Base-by-base conservation (phyloP, 1,140 invertebrate genomes). In the Zaprionus tsacasi region DNA sequence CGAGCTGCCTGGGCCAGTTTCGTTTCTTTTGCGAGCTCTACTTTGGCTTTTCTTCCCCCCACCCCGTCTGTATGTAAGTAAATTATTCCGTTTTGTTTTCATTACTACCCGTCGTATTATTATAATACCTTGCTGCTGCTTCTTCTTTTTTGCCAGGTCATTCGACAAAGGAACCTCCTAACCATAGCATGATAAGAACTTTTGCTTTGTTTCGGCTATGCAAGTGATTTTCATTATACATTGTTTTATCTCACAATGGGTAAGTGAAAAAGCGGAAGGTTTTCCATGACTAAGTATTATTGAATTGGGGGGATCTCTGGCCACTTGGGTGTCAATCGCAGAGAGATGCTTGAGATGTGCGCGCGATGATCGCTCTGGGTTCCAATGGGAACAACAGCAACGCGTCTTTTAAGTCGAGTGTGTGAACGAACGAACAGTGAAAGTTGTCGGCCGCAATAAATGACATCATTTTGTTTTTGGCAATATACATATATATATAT, bases 371-470 rank as follows among this genome's bases (percentile, higher is more conserved):
- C 71, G 79, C 33, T 4, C 10, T 35, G 33, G 33, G 33, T 35
- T 35, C 33, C 33, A 35, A 35, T 35, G 7, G 40, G 55, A 70
- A 67, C 38, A 7, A 25, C 21, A 45, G 45, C 21, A 1, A 57
- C 6, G 45, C 38, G 45, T 58, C 48, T 27, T 43, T 38, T 50
- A 55, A 52, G 57, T 70, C 50, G 56, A 59, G 70, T 71, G 69
- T 72, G 70, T 78, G 76, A 88, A 74, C 55, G 74, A 87, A 74
- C 58, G 74, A 70, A 38, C 75, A 88, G 85, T 88, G 85, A 88
- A 88, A 88, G 85, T 88, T 81, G 64, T 66, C 82, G 82, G 76
- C 79, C 79, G 76, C 75, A 81, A 83, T 88, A 81, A 88, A 85
- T 88, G 85, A 88, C 85, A 88, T 88, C 85, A 88, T 89, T 89